Percentiles rank a stretch among this genome's conserved stretches.
Conservation (phyloP, 2,797 vertebrate genomes). For the Propithecus perrieri region DNA sequence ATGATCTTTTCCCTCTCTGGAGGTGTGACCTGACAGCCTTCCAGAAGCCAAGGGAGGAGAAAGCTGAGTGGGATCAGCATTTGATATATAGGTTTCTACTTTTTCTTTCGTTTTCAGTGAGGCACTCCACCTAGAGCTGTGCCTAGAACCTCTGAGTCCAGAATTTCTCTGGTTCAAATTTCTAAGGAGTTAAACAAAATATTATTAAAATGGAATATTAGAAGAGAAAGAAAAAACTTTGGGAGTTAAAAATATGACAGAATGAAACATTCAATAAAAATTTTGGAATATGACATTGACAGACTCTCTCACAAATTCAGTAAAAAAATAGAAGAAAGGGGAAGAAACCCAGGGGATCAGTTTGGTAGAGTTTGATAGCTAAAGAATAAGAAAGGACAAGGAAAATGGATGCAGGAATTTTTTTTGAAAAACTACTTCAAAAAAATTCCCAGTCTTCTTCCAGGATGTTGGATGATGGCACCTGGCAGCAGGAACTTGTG, state of each 20-base stretch:
- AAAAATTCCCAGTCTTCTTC: background rate
- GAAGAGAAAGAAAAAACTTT: background rate
- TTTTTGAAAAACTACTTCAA: background rate
- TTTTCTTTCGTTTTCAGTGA: background rate
- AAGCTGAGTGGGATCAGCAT: background rate
- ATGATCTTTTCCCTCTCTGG: background rate
- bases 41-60: background rate
- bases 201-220: background rate
- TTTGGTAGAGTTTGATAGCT: background rate
- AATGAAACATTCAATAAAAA: slow-evolving; percentile 11
- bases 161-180: background rate
- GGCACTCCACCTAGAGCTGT: background rate
- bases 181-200: background rate
- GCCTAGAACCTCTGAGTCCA: background rate
- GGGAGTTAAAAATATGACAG: background rate
- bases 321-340: background rate
- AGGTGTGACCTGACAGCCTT: background rate
- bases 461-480: background rate
- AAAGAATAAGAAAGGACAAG: background rate
- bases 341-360: background rate
- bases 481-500: background rate
- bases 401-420: background rate
- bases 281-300: background rate
- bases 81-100: background rate
- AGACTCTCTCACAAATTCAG: background rate